Evolutionary conservation across 37 sponge, comb jelly and placozoan species (phyloP).

Genomic region (Bolinopsis microptera): DNA sequence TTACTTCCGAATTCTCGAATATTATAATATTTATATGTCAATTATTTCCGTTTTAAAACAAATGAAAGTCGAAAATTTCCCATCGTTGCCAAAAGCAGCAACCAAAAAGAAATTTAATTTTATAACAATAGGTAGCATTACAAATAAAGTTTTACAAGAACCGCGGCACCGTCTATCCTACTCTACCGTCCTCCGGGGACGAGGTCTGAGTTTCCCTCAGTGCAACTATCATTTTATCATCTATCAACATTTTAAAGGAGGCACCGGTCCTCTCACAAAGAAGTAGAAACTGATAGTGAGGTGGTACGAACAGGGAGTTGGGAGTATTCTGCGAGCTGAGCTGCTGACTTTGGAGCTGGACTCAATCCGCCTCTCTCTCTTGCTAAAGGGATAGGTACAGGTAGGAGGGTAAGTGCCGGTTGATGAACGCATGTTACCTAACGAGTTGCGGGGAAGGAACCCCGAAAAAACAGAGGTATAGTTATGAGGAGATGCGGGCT

Average conservation of each 20-base stretch:
- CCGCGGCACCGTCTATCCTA: not conserved
- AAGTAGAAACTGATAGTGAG: not conserved
- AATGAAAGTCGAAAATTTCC: not conserved
- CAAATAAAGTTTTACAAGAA: not conserved
- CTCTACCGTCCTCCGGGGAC: not conserved
- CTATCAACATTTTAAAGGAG: too few relatives aligned
- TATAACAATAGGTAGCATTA: not conserved
- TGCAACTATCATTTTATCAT: too few relatives aligned
- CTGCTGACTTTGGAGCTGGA: too few relatives aligned
- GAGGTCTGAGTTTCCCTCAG: too few relatives aligned
- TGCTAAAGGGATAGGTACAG: too few relatives aligned
- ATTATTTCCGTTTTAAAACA: not conserved
- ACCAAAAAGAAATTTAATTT: not conserved
- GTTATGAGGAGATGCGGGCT: not conserved
- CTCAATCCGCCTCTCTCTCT: not conserved
- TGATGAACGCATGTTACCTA: too few relatives aligned
- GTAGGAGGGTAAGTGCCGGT: not conserved
- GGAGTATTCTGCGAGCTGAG: not conserved
- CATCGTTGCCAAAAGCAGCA: not conserved
- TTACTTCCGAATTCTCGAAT: too few relatives aligned
- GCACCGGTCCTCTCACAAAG: not conserved
- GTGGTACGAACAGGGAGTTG: not conserved
- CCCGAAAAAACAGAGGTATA: not conserved
- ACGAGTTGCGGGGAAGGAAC: not conserved
- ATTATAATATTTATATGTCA: too few relatives aligned